Conservation (phyloP, 2,797 vertebrate species). For the Melanotaenia pygmaea region DNA sequence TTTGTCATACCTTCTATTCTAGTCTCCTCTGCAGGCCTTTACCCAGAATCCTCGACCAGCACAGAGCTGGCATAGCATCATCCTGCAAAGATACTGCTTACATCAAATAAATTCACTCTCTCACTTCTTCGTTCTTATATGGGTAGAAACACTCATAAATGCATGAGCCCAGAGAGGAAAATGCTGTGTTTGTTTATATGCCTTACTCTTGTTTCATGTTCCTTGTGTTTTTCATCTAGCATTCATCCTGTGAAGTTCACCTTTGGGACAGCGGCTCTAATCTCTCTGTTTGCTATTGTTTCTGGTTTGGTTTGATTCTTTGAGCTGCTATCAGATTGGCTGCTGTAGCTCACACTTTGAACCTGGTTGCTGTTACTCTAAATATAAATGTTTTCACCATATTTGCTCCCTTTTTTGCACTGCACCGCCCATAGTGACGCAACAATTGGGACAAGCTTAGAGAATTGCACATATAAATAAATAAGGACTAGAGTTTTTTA, state of each 20-base stretch:
- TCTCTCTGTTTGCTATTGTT: slow-evolving; percentile 52
- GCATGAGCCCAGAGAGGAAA: slow-evolving; percentile 12
- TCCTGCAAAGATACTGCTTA: slow-evolving; percentile 32
- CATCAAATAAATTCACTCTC: slow-evolving; percentile 24
- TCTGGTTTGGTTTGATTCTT: slow-evolving; percentile 40
- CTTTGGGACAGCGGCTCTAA: slow-evolving; percentile 41
- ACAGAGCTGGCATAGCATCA: slow-evolving; percentile 21
- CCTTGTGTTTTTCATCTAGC: slow-evolving; percentile 4
- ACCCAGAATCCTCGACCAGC: slow-evolving; percentile 31
- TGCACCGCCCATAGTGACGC: background rate
- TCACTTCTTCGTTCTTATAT: slow-evolving; percentile 7
- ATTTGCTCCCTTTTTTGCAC: slow-evolving; percentile 18
- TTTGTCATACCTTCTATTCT: slow-evolving; percentile 5
- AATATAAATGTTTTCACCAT: slow-evolving; percentile 6
- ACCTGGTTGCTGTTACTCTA: slow-evolving; percentile 10
- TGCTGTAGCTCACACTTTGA: slow-evolving; percentile 32
- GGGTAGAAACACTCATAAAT: slow-evolving; percentile 24
- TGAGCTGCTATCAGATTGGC: slow-evolving; percentile 48
- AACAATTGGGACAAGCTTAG: background rate
- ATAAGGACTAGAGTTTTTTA: no score
- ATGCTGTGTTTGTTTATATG: slow-evolving; percentile 38
- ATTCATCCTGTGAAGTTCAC: slow-evolving; percentile 34
- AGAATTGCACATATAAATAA: no score
- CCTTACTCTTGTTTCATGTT: slow-evolving; percentile 32
- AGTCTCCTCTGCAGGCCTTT: slow-evolving; percentile 26